Evolutionary conservation across 1,140 invertebrate species (phyloP).

Genomic region (Anastrepha obliqua): DNA sequence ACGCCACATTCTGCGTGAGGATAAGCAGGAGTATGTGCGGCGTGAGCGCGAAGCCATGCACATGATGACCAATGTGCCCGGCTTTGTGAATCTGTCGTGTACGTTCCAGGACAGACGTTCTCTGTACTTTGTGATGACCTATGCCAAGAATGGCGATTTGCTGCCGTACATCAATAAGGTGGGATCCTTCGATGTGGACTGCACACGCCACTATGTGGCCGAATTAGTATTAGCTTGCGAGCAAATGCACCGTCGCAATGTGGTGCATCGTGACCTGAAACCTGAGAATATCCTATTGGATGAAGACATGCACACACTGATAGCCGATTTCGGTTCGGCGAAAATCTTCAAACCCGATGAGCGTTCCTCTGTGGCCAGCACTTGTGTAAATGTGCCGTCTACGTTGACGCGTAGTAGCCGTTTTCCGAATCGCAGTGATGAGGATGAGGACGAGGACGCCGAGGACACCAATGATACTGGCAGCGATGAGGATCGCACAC

Average conservation of each 20-base stretch:
- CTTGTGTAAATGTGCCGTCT: neutral
- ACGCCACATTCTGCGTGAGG: conserved; percentile 91
- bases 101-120: conserved; percentile 96
- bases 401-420: neutral
- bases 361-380: conserved; percentile 62
- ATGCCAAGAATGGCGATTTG: conserved; percentile 95
- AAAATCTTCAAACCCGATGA: conserved; percentile 82
- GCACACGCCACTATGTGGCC: conserved; percentile 93
- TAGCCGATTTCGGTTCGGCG: conserved; percentile 98
- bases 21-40: conserved; percentile 94
- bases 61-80: conserved; percentile 77
- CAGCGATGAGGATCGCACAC: conserved; percentile 62
- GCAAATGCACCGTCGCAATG: conserved; percentile 91
- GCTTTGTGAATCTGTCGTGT: conserved; percentile 95
- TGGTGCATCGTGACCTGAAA: conserved; percentile 95
- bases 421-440: conserved; percentile 54
- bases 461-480: conserved; percentile 60
- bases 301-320: conserved; percentile 96
- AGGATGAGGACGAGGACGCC: conserved; percentile 63
- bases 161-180: conserved; percentile 93
- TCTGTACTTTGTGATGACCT: conserved; percentile 97
- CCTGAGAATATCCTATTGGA: conserved; percentile 93
- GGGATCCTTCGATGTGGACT: conserved; percentile 91
- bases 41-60: conserved; percentile 76
- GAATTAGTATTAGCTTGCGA: conserved; percentile 95